Evolutionary conservation across 2,113 vertebrate species (phyloP), one percentile per base, ranked within the genome.

Genomic region (Acanthisitta chloris): DNA sequence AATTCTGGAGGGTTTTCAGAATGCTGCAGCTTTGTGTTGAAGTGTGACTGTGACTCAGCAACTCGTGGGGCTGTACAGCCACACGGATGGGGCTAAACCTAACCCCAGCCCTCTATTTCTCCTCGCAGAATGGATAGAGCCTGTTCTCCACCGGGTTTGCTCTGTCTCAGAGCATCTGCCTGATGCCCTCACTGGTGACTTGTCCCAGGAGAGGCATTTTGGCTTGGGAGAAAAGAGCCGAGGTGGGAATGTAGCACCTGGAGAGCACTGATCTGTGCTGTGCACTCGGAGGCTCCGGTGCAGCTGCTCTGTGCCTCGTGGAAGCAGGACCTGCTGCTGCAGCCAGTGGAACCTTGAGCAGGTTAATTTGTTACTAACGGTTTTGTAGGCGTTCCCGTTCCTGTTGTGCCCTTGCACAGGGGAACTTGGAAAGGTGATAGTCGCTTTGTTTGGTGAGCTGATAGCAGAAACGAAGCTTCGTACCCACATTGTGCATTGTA

Each of bases 1-100:
- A 8, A 4, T 57, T 89, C 48, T 8, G 2, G 8, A 17, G 72
- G 34, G 40, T 48, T 95, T 54, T 61, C 31, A 11, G 81, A 17
- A 9, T 8, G 0, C 4, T 8, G 6, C 40, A 28, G 23, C 1
- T 13, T n/a, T 51, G 38, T 0, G 0, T 1, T 65, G 79, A 40
- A 36, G 79, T 12, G 34, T 0, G 0, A 31, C 7, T 2, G 4
- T 2, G 2, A 25, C 55, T 65, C 3, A 12, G 15, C 13, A 19
- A 36, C 19, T 34, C 3, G 2, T 5, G 12, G 33, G 55, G 28
- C 34, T 52, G 34, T 8, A 4, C 29, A 58, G 42, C 31, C 29
- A 10, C 26, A 12, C 36, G 24, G 31, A 10, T 6, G 13, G 34
- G 38, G 10, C 3, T 71, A 24, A 61, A 18, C 69, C 42, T 45